Conservation (phyloP, 2,797 vertebrate genomes). For the Sebastes miniatus region DNA sequence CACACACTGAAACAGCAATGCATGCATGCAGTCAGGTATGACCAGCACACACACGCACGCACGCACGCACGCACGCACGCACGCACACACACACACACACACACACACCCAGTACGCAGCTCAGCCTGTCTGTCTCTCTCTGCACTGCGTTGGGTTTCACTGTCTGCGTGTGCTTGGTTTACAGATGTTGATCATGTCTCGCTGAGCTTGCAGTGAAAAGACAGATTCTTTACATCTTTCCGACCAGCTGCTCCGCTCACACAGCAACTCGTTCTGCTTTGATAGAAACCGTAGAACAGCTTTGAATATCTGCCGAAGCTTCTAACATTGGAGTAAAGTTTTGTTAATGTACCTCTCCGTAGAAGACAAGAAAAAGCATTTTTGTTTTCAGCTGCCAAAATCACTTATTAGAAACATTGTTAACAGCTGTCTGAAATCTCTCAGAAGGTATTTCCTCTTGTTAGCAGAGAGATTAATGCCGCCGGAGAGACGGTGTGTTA, state of each 20-base stretch:
- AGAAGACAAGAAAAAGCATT: not conserved
- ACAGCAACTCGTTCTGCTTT: conserved; percentile 31
- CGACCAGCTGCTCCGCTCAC: conserved; percentile 24
- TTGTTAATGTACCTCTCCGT: not conserved
- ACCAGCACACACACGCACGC: not conserved
- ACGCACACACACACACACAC: not conserved
- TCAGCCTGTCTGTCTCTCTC: conserved; percentile 29
- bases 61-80: no score
- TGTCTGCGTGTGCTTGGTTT: conserved; percentile 58
- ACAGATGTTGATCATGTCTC: conserved; percentile 71
- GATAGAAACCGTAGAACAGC: conserved; percentile 19
- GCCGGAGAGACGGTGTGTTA: conserved; percentile 18
- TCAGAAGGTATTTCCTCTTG: not conserved
- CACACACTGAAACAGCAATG: conserved; percentile 10
- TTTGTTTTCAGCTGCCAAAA: not conserved
- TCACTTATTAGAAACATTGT: not conserved
- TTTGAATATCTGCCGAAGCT: conserved; percentile 10
- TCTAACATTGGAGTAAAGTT: conserved; percentile 11
- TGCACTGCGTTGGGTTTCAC: conserved; percentile 65
- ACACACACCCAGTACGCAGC: not conserved
- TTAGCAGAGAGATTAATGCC: conserved; percentile 1
- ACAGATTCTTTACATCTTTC: conserved; percentile 65
- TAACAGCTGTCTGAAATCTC: conserved; percentile 9
- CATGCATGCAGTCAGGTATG: conserved; percentile 15
- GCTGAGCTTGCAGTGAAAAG: conserved; percentile 70